Percentiles rank a stretch among this genome's conserved stretches.
Evolutionary conservation across 2,113 vertebrate genomes (phyloP).

Genomic region (Orcinus orca): DNA sequence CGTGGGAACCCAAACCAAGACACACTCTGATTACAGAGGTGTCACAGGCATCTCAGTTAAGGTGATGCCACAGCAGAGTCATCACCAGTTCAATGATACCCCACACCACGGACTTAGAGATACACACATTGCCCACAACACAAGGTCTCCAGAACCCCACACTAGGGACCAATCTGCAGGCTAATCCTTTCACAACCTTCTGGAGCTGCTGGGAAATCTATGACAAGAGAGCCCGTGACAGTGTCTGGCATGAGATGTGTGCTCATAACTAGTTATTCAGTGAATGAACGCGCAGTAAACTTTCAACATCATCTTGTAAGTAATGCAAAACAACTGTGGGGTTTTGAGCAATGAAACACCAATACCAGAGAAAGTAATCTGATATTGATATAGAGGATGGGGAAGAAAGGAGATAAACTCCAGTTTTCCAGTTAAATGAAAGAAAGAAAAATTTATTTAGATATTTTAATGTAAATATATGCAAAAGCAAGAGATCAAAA

Average conservation of each 20-base stretch:
- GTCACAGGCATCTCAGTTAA: neutral
- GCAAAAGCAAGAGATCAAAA: neutral
- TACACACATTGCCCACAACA: too few relatives aligned
- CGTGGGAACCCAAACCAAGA: neutral
- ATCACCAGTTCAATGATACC: neutral
- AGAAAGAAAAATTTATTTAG: neutral
- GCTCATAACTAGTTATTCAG: neutral
- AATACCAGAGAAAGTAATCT: neutral
- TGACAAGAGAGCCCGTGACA: neutral
- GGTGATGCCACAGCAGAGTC: neutral
- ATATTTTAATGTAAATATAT: neutral
- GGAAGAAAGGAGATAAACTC: neutral
- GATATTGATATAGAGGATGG: neutral
- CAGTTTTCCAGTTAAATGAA: neutral
- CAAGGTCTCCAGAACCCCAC: neutral
- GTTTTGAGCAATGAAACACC: neutral
- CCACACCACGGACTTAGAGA: neutral
- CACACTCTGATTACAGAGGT: neutral
- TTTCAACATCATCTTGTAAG: neutral
- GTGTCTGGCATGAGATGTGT: rapidly evolving
- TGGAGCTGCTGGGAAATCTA: neutral
- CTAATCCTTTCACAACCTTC: neutral
- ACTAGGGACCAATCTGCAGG: rapidly evolving
- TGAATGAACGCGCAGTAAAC: neutral
- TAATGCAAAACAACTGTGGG: neutral